Evolutionary conservation across 2,888 invertebrate genomes (phyloP).

Genomic region (Marronus borbonicus): DNA sequence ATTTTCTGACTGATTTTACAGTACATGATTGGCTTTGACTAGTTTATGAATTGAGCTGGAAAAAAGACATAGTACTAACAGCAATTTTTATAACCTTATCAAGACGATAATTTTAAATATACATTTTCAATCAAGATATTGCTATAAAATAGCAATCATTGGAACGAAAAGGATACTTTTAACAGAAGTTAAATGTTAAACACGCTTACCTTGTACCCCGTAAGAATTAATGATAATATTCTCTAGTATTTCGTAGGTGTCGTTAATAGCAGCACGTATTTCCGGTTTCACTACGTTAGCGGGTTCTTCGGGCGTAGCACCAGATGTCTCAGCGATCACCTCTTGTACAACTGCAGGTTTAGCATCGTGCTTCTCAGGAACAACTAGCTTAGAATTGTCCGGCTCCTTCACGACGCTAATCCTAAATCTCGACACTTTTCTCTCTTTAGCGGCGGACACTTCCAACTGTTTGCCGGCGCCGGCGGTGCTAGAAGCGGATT

Average conservation of each 20-base stretch:
- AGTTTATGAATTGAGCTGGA: too few species aligned
- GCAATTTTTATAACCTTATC: too few species aligned
- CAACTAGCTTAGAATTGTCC: slow-evolving; percentile 63
- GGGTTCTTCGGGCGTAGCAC: slow-evolving; percentile 4
- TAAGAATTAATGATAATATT: slow-evolving; percentile 62
- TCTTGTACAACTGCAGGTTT: slow-evolving; percentile 12
- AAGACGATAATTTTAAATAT: too few species aligned
- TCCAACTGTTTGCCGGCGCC: slow-evolving; percentile 26
- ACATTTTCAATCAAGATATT: too few species aligned
- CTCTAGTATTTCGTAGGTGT: slow-evolving; percentile 65
- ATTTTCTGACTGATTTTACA: too few species aligned
- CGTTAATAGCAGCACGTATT: slow-evolving; percentile 66
- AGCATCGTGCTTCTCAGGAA: slow-evolving; percentile 44
- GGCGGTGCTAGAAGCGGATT: slow-evolving; percentile 8
- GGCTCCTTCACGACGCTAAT: slow-evolving; percentile 73
- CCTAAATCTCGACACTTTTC: slow-evolving; percentile 72
- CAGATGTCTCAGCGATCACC: slow-evolving; percentile 36
- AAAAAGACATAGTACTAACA: too few species aligned
- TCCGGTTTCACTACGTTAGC: slow-evolving; percentile 58
- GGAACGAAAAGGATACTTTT: background rate
- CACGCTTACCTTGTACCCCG: slow-evolving; percentile 48
- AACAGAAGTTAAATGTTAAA: background rate
- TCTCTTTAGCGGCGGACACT: slow-evolving; percentile 55
- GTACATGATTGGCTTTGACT: too few species aligned
- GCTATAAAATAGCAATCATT: too few species aligned